phyloP scores from a whole-genome alignment of 1,140 invertebrate genomes.

The Ridgeia piscesae region DNA sequence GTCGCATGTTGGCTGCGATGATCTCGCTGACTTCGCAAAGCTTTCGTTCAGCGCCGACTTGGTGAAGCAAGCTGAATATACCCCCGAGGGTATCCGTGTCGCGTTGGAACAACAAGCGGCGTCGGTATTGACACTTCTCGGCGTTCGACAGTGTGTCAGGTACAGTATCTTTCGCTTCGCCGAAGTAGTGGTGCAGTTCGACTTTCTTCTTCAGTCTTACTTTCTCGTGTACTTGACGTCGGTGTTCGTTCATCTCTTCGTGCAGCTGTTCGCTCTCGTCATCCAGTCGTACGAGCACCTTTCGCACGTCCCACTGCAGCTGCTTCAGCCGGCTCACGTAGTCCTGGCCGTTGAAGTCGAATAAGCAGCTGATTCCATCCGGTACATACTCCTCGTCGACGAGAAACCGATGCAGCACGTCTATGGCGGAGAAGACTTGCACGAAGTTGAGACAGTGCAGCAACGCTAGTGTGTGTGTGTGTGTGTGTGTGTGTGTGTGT shows the following conservation, averaged over 20 bases:
- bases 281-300: constrained; percentile 31
- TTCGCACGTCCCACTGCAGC: constrained; percentile 22
- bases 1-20: background rate
- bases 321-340: constrained; percentile 23
- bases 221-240: constrained; percentile 2
- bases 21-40: constrained; percentile 4
- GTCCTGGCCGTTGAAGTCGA: constrained; percentile 24
- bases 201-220: constrained; percentile 21
- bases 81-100: constrained; percentile 29
- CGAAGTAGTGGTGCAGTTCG: constrained; percentile 35
- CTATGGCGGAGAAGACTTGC: constrained; percentile 20
- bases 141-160: constrained; percentile 26
- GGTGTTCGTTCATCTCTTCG: constrained; percentile 27
- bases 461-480: constrained; percentile 1
- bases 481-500: background rate
- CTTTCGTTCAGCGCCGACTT: background rate
- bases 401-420: constrained; percentile 31
- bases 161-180: constrained; percentile 33
- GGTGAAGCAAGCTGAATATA: constrained; percentile 28
- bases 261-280: constrained; percentile 35
- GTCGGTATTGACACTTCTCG: constrained; percentile 29
- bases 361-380: background rate
- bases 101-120: constrained; percentile 31
- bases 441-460: constrained; percentile 18
- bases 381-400: constrained; percentile 24